phyloP scores from a whole-genome alignment of 2,888 invertebrate species.

The Oxytorus armatus region DNA sequence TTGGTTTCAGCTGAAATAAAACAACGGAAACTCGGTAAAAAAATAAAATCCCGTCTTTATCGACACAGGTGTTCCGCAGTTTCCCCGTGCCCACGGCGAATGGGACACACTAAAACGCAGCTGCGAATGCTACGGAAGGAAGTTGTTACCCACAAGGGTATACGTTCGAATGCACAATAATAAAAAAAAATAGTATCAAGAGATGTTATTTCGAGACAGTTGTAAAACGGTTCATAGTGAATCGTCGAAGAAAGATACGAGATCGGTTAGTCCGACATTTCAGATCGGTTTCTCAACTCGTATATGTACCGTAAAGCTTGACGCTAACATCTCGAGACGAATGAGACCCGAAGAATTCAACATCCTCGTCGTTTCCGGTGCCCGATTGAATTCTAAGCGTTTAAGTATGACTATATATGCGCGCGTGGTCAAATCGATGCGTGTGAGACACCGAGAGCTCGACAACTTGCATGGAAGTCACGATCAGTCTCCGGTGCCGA shows the following conservation, averaged over 20 bases:
- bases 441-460: constrained; percentile 33
- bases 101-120: too few relatives aligned
- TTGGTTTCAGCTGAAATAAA: too few relatives aligned
- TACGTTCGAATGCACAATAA: too few relatives aligned
- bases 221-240: constrained; percentile 37
- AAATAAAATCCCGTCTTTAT: too few relatives aligned
- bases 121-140: too few relatives aligned
- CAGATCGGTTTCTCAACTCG: background rate
- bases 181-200: background rate
- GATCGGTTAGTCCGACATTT: too few relatives aligned
- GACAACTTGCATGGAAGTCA: constrained; percentile 62
- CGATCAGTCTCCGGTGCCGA: constrained; percentile 44
- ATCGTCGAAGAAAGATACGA: constrained; percentile 6
- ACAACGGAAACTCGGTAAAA: too few relatives aligned
- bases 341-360: constrained; percentile 63
- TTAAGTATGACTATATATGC: constrained; percentile 7
- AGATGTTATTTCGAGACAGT: background rate
- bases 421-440: constrained; percentile 20
- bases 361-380: constrained; percentile 71
- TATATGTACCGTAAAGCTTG: constrained; percentile 45
- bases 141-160: too few relatives aligned
- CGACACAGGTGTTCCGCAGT: constrained; percentile 44
- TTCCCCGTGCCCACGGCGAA: too few relatives aligned
- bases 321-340: constrained; percentile 34
- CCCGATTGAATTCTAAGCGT: constrained; percentile 54